Evolutionary conservation across 2,113 vertebrate species (phyloP), one percentile per base, ranked within the genome.

Genomic region (Enhydra lutris): DNA sequence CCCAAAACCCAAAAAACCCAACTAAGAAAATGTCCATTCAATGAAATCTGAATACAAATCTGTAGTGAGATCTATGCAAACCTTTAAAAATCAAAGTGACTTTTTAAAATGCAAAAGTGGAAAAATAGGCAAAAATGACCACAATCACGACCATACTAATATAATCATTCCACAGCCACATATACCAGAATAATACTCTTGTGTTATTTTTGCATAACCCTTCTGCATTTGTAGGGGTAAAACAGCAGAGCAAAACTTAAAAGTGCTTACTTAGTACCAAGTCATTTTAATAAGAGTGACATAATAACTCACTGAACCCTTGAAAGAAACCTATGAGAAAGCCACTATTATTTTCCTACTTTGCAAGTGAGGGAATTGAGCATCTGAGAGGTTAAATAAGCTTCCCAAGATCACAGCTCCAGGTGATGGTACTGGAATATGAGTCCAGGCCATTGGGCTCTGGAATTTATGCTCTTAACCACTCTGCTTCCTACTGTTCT

Each of bases 41-140:
- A 0, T 83, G 74, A 93, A 71, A 73, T 89, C 15, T 55, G 39
- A 81, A 81, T 78, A 34, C 11, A 87, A 94, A 92, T 83, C 31
- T 79, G 2, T 10, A 65, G 45, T 23, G 47, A 78, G 82, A 91
- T 80, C 21, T 71, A 79, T 3, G 31, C 7, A 59, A 39, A 4
- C 7, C 15, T 81, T 87, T 96, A 83, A 87, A 89, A 98, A 42
- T 81, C 42, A 78, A 89, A 86, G 24, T 83, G 14, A 65, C 63
- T 20, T 73, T 98, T 97, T 93, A 39, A 83, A 96, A 92, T 83
- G 81, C 6, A 93, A 65, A 78, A 73, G 55, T 76, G 29, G 55
- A 94, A 93, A 92, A 80, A 29, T 29, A 76, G 36, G 80, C 15
- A 80, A 89, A 89, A 55, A 50, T 92, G 18, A 2, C 55, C 39